These are phyloP conservation scores for Polypterus senegalus DNA, from an alignment of 2,113 vertebrate genomes.

Conservation along the genomic window DNA sequence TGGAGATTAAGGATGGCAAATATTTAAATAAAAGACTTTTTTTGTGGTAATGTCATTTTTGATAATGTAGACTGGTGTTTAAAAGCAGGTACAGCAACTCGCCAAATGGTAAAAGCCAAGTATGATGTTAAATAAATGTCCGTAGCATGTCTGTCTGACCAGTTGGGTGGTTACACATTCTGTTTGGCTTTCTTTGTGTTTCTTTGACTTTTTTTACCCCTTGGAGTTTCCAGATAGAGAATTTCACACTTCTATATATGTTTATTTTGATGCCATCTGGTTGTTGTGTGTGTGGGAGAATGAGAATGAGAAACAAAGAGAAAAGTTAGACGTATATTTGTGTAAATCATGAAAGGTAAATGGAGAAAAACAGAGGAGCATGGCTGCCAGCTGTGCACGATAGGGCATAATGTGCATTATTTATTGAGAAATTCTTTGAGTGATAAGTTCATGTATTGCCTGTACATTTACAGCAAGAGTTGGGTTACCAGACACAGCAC, in stretches of 20 bases:
- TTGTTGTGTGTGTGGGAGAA: too few species aligned
- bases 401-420: constrained; percentile 48
- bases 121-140: constrained; percentile 13
- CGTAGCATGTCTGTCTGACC: not conserved
- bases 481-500: too few species aligned
- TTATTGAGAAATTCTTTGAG: constrained; percentile 58
- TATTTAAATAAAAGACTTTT: not conserved
- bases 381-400: constrained; percentile 29
- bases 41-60: not conserved
- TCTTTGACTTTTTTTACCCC: too few species aligned
- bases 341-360: not conserved
- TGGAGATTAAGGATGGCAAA: not conserved
- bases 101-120: constrained; percentile 5
- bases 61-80: not conserved
- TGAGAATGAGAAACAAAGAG: too few species aligned
- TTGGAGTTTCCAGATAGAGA: too few species aligned
- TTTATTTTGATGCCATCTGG: too few species aligned
- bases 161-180: too few species aligned
- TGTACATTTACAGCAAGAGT: constrained; percentile 53
- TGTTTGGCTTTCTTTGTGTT: too few species aligned
- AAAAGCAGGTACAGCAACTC: not conserved
- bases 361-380: constrained; percentile 1
- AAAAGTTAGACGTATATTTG: too few species aligned
- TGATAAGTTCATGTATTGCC: constrained; percentile 38
- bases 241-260: too few species aligned